These are phyloP conservation scores for Drosophila suboccidentalis DNA, from an alignment of 2,888 invertebrate genomes.

Conservation along the genomic window DNA sequence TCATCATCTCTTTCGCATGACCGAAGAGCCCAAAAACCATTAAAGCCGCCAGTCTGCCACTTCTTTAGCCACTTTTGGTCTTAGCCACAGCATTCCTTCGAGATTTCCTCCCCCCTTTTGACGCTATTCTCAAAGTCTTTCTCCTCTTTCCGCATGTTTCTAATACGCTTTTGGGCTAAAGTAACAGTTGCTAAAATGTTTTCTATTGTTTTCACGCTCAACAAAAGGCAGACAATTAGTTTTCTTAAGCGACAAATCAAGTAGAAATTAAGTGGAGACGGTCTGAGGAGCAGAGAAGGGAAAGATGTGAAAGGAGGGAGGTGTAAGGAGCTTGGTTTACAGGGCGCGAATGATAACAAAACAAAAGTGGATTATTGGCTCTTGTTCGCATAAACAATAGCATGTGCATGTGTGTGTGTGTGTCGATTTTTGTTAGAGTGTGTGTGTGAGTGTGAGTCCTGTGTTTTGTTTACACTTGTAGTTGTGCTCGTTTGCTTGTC, in stretches of 20 bases:
- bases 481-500: constrained; percentile 12
- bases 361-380: constrained; percentile 82
- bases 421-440: neutral
- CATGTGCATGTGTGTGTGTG: constrained; percentile 15
- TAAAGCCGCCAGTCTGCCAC: constrained; percentile 57
- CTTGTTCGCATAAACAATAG: constrained; percentile 75
- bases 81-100: constrained; percentile 56
- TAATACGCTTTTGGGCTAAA: constrained; percentile 78
- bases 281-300: constrained; percentile 28
- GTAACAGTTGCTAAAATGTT: constrained; percentile 81
- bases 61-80: constrained; percentile 57
- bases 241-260: constrained; percentile 83
- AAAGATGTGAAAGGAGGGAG: neutral
- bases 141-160: constrained; percentile 42
- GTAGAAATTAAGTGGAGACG: constrained; percentile 78
- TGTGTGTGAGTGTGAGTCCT: neutral
- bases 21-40: constrained; percentile 55
- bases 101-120: constrained; percentile 15
- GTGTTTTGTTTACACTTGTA: constrained; percentile 10
- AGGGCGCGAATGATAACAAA: constrained; percentile 74
- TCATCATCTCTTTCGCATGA: constrained; percentile 28
- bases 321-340: constrained; percentile 26
- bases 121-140: neutral
- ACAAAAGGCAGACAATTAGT: constrained; percentile 83
- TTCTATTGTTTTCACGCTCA: constrained; percentile 81